Percentiles rank a stretch among this genome's conserved stretches.
These are phyloP conservation scores for Panorpa germanica DNA, from an alignment of 2,888 invertebrate genomes.

Conservation along the genomic window DNA sequence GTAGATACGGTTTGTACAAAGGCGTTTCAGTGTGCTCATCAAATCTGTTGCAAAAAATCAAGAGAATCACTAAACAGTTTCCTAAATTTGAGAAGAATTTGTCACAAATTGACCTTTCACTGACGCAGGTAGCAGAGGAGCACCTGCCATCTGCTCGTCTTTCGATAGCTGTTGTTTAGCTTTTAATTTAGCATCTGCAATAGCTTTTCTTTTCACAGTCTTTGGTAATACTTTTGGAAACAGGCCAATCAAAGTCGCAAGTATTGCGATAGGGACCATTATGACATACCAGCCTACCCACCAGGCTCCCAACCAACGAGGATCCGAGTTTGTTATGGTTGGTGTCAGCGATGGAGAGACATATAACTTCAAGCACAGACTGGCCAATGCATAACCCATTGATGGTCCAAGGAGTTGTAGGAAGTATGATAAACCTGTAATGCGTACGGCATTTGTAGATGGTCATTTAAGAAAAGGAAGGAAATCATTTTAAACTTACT, in stretches of 20 bases:
- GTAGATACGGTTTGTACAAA: constrained; percentile 43
- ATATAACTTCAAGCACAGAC: constrained; percentile 41
- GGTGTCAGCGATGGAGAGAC: constrained; percentile 43
- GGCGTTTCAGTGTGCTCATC: constrained; percentile 38
- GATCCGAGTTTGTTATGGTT: constrained; percentile 43
- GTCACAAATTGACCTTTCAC: constrained; percentile 23
- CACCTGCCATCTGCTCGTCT: constrained; percentile 16
- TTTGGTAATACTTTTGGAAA: constrained; percentile 51
- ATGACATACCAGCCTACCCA: constrained; percentile 57
- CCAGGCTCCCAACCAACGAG: constrained; percentile 67
- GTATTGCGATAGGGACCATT: constrained; percentile 32
- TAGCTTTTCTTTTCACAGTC: constrained; percentile 21
- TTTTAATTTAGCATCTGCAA: constrained; percentile 11
- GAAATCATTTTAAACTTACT: constrained; percentile 32
- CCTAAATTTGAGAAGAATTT: too few relatives aligned
- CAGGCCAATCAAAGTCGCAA: constrained; percentile 27
- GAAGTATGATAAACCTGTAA: constrained; percentile 41
- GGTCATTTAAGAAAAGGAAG: too few relatives aligned
- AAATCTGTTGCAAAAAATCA: constrained; percentile 29
- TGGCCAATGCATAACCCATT: constrained; percentile 43
- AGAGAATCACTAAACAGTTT: neutral
- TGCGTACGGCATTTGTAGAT: constrained; percentile 1
- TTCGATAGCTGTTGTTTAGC: too few relatives aligned
- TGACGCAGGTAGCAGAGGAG: constrained; percentile 23
- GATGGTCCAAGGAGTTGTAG: constrained; percentile 50